Percentiles rank a stretch among this genome's conserved stretches.
phyloP scores from a whole-genome alignment of 2,797 vertebrate genomes.

The Kryptopterus vitreolus region DNA sequence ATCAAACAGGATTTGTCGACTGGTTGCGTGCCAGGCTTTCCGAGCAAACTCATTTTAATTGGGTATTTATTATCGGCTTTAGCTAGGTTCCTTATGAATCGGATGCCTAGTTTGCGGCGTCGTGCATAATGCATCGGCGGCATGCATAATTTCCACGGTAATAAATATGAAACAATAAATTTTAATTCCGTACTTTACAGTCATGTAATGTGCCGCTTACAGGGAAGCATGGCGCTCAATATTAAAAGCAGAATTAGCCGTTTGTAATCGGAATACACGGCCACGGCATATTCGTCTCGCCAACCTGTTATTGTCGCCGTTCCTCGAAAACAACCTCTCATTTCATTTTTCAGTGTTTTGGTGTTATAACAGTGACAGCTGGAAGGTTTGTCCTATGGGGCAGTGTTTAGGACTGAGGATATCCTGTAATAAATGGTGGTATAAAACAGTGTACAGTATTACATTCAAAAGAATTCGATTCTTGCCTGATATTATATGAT shows the following conservation, averaged over 20 bases:
- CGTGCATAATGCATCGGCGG: slow-evolving; percentile 56
- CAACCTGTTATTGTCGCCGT: not conserved
- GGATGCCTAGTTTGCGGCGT: slow-evolving; percentile 54
- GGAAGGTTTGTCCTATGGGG: not conserved
- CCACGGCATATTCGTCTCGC: not conserved
- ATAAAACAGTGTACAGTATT: no score
- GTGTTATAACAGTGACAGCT: not conserved
- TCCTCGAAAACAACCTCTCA: not conserved
- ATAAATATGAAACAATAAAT: slow-evolving; percentile 49
- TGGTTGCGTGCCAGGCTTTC: slow-evolving; percentile 51
- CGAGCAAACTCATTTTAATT: slow-evolving; percentile 58
- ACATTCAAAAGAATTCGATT: no score
- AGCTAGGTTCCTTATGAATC: slow-evolving; percentile 51
- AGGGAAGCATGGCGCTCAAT: slow-evolving; percentile 30
- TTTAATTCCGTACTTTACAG: slow-evolving; percentile 40
- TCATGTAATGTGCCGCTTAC: slow-evolving; percentile 19
- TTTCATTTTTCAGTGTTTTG: no score
- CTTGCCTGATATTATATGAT: no score
- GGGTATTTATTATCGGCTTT: slow-evolving; percentile 52
- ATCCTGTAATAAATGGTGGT: not conserved
- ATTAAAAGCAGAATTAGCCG: slow-evolving; percentile 27
- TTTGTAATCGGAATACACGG: not conserved
- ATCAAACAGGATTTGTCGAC: slow-evolving; percentile 60
- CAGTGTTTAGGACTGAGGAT: not conserved
- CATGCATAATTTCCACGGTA: slow-evolving; percentile 48